Conservation (phyloP, 2,888 invertebrate genomes). For the Caenorhabditis imperialis region DNA sequence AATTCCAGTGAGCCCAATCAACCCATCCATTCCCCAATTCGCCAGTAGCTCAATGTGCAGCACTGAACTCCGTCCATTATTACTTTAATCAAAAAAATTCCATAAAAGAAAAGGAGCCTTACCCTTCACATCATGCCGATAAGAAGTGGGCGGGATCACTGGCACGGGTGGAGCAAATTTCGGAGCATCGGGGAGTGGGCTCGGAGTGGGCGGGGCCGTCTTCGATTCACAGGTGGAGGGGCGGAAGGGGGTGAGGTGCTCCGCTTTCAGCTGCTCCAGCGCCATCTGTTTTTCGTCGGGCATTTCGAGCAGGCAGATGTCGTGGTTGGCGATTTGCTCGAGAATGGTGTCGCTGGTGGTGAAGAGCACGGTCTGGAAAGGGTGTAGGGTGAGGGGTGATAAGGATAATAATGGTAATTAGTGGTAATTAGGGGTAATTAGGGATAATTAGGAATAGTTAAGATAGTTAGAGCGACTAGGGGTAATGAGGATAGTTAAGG, state of each 20-base stretch:
- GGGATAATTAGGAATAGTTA: too few species aligned
- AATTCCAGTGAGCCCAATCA: constrained; percentile 80
- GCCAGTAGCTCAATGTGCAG: constrained; percentile 79
- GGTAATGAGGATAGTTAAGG: too few species aligned
- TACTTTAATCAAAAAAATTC: neutral
- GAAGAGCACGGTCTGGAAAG: constrained; percentile 87
- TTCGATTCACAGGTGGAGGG: constrained; percentile 46
- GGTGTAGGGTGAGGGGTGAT: too few species aligned
- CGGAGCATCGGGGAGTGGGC: neutral
- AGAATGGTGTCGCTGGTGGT: constrained; percentile 86
- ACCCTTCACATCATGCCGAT: constrained; percentile 39
- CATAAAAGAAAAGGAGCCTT: neutral
- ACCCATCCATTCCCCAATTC: constrained; percentile 80
- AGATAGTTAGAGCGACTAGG: too few species aligned
- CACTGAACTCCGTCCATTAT: constrained; percentile 54
- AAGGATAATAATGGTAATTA: neutral
- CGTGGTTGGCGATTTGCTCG: constrained; percentile 81
- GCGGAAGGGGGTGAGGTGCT: constrained; percentile 40
- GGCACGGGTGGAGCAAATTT: neutral
- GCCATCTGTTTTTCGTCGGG: constrained; percentile 2
- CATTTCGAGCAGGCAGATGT: constrained; percentile 76
- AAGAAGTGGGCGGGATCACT: constrained; percentile 1
- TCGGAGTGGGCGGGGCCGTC: constrained; percentile 17
- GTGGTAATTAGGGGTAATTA: neutral
- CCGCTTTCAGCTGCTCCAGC: constrained; percentile 5